Percentiles rank a stretch among this genome's conserved stretches.
Conservation (phyloP, 1,140 invertebrate species). For the Bombus affinis region DNA sequence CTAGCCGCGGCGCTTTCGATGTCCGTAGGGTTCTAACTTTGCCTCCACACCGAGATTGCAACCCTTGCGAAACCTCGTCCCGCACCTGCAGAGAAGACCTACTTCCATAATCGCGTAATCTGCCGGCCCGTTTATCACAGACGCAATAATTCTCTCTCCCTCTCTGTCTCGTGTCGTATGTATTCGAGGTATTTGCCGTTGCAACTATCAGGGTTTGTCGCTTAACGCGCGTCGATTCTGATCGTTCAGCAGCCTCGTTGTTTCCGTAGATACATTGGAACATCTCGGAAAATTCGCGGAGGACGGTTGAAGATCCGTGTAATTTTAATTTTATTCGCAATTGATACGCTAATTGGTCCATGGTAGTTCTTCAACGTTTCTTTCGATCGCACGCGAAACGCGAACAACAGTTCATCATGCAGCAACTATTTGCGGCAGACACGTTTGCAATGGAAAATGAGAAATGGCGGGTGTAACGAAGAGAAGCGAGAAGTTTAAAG, state of each 20-base stretch:
- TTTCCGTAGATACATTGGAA: background rate
- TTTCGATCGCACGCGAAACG: background rate
- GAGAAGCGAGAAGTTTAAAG: conserved; percentile 49
- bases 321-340: background rate
- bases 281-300: background rate
- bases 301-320: background rate
- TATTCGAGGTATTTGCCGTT: conserved; percentile 31
- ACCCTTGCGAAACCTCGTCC: background rate
- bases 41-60: conserved; percentile 28
- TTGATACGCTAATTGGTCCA: background rate
- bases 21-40: conserved; percentile 47
- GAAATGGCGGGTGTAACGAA: conserved; percentile 42
- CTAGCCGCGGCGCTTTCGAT: conserved; percentile 33
- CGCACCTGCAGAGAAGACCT: conserved; percentile 28
- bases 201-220: conserved; percentile 18
- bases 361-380: background rate
- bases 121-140: conserved; percentile 49
- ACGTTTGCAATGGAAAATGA: conserved; percentile 35
- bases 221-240: conserved; percentile 25
- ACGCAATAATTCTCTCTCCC: conserved; percentile 46
- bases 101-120: conserved; percentile 58
- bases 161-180: background rate
- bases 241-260: background rate
- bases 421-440: conserved; percentile 22
- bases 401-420: background rate